These are phyloP conservation scores for Hipposideros larvatus DNA, from an alignment of 2,797 vertebrate genomes.

Conservation along the genomic window DNA sequence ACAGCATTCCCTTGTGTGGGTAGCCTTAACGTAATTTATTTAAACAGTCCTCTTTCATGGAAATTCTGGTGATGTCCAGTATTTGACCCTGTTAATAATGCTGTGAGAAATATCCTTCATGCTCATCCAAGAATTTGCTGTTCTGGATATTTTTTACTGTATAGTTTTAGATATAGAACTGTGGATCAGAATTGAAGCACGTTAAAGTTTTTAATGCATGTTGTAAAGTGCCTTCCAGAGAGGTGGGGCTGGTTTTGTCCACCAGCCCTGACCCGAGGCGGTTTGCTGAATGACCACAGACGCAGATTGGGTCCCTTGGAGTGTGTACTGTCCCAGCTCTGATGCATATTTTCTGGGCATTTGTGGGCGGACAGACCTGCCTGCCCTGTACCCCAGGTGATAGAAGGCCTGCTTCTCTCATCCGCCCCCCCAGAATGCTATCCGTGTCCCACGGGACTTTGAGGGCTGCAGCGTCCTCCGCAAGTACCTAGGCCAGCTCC, in stretches of 20 bases:
- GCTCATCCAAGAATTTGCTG: not conserved
- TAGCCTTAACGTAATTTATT: not conserved
- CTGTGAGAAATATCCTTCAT: not conserved
- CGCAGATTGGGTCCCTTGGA: not conserved
- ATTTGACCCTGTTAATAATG: not conserved
- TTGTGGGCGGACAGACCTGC: not conserved
- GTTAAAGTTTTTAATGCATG: not conserved
- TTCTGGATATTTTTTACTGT: not conserved
- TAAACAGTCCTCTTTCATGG: not conserved
- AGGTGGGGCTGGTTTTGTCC: not conserved
- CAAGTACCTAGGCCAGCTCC: conserved; percentile 98
- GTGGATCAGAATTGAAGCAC: not conserved
- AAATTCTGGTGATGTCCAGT: not conserved
- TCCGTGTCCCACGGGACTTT: conserved; percentile 97
- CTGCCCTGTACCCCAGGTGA: not conserved
- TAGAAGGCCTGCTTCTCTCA: not conserved
- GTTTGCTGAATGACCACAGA: not conserved
- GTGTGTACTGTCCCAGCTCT: not conserved
- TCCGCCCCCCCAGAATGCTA: conserved; percentile 89
- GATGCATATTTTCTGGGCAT: not conserved
- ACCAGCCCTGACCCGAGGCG: not conserved
- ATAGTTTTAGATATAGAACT: not conserved
- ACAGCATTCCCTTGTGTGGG: not conserved
- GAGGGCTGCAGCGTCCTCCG: conserved; percentile 98
- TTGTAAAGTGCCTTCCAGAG: not conserved